Conservation (phyloP, 2,888 invertebrate species). For the Oxytorus armatus region DNA sequence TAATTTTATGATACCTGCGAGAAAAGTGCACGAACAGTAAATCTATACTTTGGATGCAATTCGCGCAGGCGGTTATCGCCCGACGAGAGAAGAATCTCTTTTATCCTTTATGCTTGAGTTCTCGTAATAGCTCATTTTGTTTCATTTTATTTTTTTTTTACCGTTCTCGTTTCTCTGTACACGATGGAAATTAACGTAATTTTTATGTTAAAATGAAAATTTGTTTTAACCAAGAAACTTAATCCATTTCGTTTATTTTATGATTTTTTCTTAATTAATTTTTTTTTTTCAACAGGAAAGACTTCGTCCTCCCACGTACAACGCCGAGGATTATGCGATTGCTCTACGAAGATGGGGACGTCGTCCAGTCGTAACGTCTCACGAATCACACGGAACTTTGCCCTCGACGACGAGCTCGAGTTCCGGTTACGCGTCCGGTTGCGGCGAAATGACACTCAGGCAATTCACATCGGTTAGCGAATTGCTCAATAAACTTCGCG, state of each 20-base stretch:
- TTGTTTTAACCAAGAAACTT: not conserved
- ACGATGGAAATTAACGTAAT: slow-evolving; percentile 14
- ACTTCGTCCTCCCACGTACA: slow-evolving; percentile 94
- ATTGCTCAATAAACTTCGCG: slow-evolving; percentile 93
- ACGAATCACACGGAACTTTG: slow-evolving; percentile 81
- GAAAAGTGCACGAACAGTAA: slow-evolving; percentile 36
- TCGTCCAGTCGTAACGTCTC: slow-evolving; percentile 85
- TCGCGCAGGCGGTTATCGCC: slow-evolving; percentile 54
- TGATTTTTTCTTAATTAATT: slow-evolving; percentile 21
- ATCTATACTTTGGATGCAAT: slow-evolving; percentile 55
- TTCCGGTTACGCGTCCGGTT: slow-evolving; percentile 85
- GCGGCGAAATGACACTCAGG: slow-evolving; percentile 93
- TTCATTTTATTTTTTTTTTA: slow-evolving; percentile 17
- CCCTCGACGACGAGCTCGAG: slow-evolving; percentile 83
- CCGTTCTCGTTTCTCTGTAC: slow-evolving; percentile 27
- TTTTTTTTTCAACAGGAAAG: slow-evolving; percentile 86
- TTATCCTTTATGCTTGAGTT: slow-evolving; percentile 39
- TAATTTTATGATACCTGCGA: slow-evolving; percentile 50
- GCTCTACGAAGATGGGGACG: slow-evolving; percentile 93
- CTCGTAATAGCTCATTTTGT: slow-evolving; percentile 46
- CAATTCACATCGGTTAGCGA: slow-evolving; percentile 96
- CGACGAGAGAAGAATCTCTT: slow-evolving; percentile 15
- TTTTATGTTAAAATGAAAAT: not conserved
- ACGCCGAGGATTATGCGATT: slow-evolving; percentile 94
- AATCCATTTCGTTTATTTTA: slow-evolving; percentile 5